Conservation (phyloP, 1,140 invertebrate genomes). For the Hesperophylax magnus region DNA sequence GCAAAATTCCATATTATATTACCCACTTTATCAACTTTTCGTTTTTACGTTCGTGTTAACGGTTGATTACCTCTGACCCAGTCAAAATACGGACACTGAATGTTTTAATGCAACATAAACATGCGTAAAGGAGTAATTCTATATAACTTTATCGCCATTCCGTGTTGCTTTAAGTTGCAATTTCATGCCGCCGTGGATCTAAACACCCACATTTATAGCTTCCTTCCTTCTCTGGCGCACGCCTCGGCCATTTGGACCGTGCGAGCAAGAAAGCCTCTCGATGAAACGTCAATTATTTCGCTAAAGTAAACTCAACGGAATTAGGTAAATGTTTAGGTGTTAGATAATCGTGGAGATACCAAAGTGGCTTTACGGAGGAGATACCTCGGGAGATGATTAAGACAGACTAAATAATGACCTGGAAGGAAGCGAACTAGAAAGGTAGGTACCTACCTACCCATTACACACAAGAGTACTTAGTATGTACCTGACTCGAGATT, state of each 20-base stretch:
- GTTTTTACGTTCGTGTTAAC: background rate
- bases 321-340: constrained; percentile 54
- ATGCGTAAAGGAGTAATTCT: constrained; percentile 57
- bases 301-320: constrained; percentile 52
- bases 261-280: constrained; percentile 45
- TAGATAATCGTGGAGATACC: constrained; percentile 44
- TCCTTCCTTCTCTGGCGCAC: constrained; percentile 46
- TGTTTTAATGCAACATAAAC: constrained; percentile 56
- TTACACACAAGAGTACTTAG: too few species aligned
- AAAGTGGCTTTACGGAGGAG: background rate
- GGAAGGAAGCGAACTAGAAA: background rate
- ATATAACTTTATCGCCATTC: constrained; percentile 57
- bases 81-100: constrained; percentile 47
- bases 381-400: constrained; percentile 12
- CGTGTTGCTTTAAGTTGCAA: constrained; percentile 57
- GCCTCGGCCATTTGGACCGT: background rate
- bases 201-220: constrained; percentile 40
- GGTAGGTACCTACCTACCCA: too few species aligned
- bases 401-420: constrained; percentile 9
- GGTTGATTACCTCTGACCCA: constrained; percentile 35
- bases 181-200: constrained; percentile 52
- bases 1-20: background rate
- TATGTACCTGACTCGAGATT: too few species aligned
- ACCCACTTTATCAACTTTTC: too few species aligned
- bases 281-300: constrained; percentile 56